Conservation (phyloP, 2,113 vertebrate species). For the Phasianus colchicus region DNA sequence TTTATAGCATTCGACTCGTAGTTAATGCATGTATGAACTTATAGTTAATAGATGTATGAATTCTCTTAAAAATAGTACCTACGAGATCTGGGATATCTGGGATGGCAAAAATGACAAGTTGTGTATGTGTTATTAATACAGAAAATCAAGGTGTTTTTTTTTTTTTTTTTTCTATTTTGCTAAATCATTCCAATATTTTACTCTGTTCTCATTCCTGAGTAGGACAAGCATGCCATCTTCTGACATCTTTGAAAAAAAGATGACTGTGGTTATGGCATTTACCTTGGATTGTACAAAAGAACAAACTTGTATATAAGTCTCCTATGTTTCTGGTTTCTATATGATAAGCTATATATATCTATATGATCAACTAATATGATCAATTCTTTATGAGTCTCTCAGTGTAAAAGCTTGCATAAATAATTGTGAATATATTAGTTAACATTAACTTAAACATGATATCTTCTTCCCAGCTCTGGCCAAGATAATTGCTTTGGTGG, state of each 20-base stretch:
- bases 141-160: background rate
- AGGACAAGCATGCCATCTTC: background rate
- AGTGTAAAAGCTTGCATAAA: background rate
- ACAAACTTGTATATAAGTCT: background rate
- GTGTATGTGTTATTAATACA: background rate
- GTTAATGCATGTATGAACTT: background rate
- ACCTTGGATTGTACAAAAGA: background rate
- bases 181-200: background rate
- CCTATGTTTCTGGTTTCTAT: background rate
- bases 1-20: background rate
- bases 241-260: background rate
- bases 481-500: background rate
- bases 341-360: too few relatives aligned
- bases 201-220: background rate
- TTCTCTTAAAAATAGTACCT: background rate
- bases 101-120: background rate
- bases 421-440: background rate
- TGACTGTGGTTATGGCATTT: background rate
- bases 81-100: background rate
- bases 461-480: background rate
- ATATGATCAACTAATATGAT: too few relatives aligned
- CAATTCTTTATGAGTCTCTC: background rate
- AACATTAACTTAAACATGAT: background rate
- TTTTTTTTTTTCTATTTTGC: background rate
- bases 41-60: background rate